phyloP scores from a whole-genome alignment of 2,888 invertebrate species.

The Agrilus mali region DNA sequence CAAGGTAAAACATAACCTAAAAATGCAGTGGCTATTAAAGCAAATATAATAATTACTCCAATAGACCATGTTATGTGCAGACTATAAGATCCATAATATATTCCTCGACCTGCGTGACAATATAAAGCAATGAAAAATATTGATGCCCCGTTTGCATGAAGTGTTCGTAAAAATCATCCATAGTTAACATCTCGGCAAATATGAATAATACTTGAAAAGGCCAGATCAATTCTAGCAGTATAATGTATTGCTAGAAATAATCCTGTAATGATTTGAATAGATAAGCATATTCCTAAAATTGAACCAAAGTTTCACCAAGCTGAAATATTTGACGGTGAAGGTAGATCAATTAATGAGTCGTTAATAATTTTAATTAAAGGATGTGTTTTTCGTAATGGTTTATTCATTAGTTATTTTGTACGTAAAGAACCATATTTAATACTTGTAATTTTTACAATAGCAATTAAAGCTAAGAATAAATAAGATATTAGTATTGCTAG shows the following conservation, averaged over 20 bases:
- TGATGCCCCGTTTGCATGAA: constrained; percentile 61
- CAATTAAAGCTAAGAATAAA: constrained; percentile 46
- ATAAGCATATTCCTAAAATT: constrained; percentile 47
- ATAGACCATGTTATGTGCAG: constrained; percentile 47
- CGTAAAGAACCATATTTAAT: constrained; percentile 42
- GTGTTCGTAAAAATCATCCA: constrained; percentile 51
- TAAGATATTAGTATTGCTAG: constrained; percentile 44
- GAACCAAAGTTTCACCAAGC: constrained; percentile 59
- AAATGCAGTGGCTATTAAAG: constrained; percentile 60
- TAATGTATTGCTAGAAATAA: constrained; percentile 60
- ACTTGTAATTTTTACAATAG: constrained; percentile 45
- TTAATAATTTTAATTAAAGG: constrained; percentile 46
- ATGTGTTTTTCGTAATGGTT: constrained; percentile 35
- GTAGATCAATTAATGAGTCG: constrained; percentile 45
- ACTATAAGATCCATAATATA: constrained; percentile 38
- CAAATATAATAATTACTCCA: constrained; percentile 52
- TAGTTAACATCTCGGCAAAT: constrained; percentile 59
- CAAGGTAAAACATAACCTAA: constrained; percentile 68
- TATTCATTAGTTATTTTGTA: constrained; percentile 33
- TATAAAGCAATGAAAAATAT: constrained; percentile 61
- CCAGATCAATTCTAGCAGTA: constrained; percentile 46
- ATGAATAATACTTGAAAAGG: constrained; percentile 54
- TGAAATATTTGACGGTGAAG: constrained; percentile 48
- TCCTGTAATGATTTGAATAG: constrained; percentile 54
- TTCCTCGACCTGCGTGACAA: constrained; percentile 53